A percentile compares a stretch with the other conserved stretches of the same genome.
Conservation (phyloP, 2,113 vertebrate species). For the Chaenocephalus aceratus region DNA sequence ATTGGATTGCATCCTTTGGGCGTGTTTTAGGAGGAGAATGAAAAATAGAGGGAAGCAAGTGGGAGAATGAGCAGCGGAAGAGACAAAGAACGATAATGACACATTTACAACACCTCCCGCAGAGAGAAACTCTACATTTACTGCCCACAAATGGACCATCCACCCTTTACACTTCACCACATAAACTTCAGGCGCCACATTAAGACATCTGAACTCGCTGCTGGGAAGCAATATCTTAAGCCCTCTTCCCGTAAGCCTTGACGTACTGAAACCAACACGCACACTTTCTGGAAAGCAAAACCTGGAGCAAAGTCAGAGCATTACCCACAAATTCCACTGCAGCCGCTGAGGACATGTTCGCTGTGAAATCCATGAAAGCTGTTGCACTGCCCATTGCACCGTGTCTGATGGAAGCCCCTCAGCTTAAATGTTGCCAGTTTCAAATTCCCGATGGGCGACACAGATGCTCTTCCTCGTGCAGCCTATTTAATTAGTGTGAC, state of each 20-base stretch:
- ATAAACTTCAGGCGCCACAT: slow-evolving; percentile 53
- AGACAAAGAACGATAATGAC: slow-evolving; percentile 29
- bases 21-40: slow-evolving; percentile 27
- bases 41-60: neutral
- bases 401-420: slow-evolving; percentile 41
- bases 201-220: slow-evolving; percentile 55
- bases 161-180: slow-evolving; percentile 46
- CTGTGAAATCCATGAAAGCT: slow-evolving; percentile 55
- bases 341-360: slow-evolving; percentile 40
- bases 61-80: slow-evolving; percentile 1
- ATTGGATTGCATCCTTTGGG: slow-evolving; percentile 4
- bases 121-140: slow-evolving; percentile 30
- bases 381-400: slow-evolving; percentile 35
- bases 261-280: slow-evolving; percentile 49
- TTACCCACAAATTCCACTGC: slow-evolving; percentile 32
- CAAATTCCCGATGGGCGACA: slow-evolving; percentile 59
- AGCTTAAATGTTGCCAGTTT: slow-evolving; percentile 43
- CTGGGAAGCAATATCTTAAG: slow-evolving; percentile 52
- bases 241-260: slow-evolving; percentile 54
- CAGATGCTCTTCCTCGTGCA: slow-evolving; percentile 60
- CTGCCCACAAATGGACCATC: slow-evolving; percentile 51
- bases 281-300: slow-evolving; percentile 45
- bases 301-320: slow-evolving; percentile 34
- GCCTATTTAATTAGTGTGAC: slow-evolving; percentile 63
- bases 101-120: slow-evolving; percentile 33